Evolutionary conservation across 2,888 invertebrate species (phyloP).

Genomic region (Agriopis marginaria): DNA sequence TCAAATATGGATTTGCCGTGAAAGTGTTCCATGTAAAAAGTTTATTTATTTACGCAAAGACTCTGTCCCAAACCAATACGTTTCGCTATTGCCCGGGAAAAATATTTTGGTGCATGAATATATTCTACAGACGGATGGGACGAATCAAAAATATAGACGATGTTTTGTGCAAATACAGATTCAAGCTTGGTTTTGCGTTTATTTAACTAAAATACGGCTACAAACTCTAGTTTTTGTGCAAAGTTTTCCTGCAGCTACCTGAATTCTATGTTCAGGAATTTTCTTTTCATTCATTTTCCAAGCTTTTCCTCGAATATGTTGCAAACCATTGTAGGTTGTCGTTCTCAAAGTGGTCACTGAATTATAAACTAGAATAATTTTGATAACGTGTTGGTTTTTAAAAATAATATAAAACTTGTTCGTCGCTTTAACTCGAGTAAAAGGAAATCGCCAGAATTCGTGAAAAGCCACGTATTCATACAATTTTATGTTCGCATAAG

Average conservation of each 20-base stretch:
- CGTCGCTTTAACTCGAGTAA: no score
- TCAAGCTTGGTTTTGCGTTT: not conserved
- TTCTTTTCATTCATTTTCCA: not conserved
- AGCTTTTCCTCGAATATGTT: not conserved
- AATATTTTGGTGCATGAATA: slow-evolving; percentile 35
- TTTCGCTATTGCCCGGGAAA: slow-evolving; percentile 15
- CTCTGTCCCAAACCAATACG: slow-evolving; percentile 34
- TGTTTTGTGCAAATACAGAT: slow-evolving; percentile 4
- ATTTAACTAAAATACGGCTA: not conserved
- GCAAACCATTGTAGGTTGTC: not conserved
- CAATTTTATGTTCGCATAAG: no score
- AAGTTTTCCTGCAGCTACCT: not conserved
- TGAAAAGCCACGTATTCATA: no score
- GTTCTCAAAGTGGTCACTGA: not conserved
- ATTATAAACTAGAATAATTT: not conserved
- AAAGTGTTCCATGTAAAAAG: slow-evolving; percentile 22
- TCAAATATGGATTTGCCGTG: slow-evolving; percentile 28
- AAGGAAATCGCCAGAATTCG: no score
- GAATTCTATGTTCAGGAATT: not conserved
- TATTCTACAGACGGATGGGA: slow-evolving; percentile 15
- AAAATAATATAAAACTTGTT: not conserved
- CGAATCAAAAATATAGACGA: slow-evolving; percentile 10
- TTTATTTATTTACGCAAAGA: slow-evolving; percentile 35
- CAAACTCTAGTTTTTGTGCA: not conserved
- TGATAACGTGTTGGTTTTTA: not conserved